Conservation (phyloP, 2,888 invertebrate genomes). For the Lobophora halterata region DNA sequence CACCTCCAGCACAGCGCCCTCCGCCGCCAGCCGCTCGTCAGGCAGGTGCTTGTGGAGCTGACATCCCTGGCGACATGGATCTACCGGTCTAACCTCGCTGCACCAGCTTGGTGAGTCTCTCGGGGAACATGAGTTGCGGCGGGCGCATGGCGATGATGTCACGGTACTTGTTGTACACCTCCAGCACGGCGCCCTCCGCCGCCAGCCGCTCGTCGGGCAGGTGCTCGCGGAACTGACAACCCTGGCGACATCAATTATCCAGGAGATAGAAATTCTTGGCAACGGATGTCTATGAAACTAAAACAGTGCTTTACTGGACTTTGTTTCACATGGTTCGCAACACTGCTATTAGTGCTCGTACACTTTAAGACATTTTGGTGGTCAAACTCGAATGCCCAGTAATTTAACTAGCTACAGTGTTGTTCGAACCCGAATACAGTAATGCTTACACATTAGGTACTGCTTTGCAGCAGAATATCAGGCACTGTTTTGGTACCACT, state of each 20-base stretch:
- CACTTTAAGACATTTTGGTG: too few species aligned
- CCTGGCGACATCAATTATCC: constrained; percentile 60
- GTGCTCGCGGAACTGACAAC: constrained; percentile 88
- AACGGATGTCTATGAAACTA: not conserved
- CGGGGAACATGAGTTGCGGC: constrained; percentile 85
- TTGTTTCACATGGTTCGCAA: too few species aligned
- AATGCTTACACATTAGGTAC: too few species aligned
- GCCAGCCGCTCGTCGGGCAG: constrained; percentile 83
- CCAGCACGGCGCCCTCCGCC: constrained; percentile 84
- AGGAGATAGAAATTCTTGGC: not conserved
- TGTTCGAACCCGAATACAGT: too few species aligned
- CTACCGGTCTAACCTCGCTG: constrained; percentile 69
- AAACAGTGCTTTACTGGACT: not conserved
- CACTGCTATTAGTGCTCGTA: too few species aligned
- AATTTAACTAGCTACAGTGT: too few species aligned
- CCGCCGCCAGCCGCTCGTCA: constrained; percentile 82
- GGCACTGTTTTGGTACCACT: too few species aligned
- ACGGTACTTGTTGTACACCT: constrained; percentile 79
- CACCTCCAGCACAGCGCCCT: constrained; percentile 83
- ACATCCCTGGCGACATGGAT: constrained; percentile 58
- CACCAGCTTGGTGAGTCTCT: constrained; percentile 84
- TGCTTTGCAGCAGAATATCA: too few species aligned
- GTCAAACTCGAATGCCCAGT: too few species aligned
- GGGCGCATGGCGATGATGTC: constrained; percentile 83
- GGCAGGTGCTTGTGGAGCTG: constrained; percentile 87